Percentiles rank a stretch among this genome's conserved stretches.
phyloP scores from a whole-genome alignment of 2,113 vertebrate species.

The Sceloporus undulatus region DNA sequence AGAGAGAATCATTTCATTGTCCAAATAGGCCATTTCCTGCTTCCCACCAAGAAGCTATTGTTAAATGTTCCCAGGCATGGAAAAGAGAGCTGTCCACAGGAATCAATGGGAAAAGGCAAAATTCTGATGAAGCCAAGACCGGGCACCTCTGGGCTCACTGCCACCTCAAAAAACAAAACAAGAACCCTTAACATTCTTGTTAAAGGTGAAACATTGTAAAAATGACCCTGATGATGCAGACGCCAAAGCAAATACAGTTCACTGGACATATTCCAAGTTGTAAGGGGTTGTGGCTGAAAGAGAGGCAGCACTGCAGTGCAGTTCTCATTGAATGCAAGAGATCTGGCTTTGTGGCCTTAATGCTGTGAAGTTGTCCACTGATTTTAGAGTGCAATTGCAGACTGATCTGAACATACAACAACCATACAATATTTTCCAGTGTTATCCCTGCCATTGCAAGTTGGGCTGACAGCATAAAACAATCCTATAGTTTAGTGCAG shows the following conservation, averaged over 20 bases:
- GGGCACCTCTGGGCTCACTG: too few species aligned
- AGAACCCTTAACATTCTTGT: background rate
- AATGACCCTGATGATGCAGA: background rate
- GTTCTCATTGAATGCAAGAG: background rate
- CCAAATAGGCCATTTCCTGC: background rate
- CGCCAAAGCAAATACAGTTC: background rate
- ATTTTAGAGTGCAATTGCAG: background rate
- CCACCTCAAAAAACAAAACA: background rate
- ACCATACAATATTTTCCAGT: background rate
- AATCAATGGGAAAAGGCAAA: background rate
- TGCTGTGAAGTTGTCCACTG: background rate
- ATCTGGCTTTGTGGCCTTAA: background rate
- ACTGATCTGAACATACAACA: background rate
- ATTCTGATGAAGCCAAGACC: background rate
- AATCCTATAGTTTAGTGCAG: background rate
- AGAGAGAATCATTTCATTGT: slow-evolving; percentile 11
- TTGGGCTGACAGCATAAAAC: background rate
- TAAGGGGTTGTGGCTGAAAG: background rate
- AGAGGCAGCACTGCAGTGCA: background rate
- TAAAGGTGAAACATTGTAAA: background rate
- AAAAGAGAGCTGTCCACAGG: background rate
- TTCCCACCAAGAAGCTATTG: slow-evolving; percentile 2
- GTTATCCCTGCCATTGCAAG: background rate
- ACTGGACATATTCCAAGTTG: background rate
- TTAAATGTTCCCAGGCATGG: background rate